Percentiles rank a stretch among this genome's conserved stretches.
Conservation (phyloP, 2,797 vertebrate species). For the Pipistrellus pygmaeus region DNA sequence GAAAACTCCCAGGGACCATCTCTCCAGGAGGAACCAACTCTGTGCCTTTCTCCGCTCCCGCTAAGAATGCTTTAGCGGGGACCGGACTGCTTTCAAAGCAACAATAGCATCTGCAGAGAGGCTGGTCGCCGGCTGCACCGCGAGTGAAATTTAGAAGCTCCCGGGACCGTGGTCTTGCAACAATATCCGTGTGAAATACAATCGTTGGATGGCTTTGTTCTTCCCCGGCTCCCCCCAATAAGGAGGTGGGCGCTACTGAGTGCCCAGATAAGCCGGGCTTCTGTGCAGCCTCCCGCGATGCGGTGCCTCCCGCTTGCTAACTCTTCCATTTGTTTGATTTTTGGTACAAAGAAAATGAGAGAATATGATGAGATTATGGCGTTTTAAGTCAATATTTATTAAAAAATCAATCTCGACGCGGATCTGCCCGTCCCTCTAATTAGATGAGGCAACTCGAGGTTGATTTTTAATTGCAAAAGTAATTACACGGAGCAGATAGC, state of each 20-base stretch:
- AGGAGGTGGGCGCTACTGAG: constrained; percentile 88
- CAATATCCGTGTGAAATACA: constrained; percentile 83
- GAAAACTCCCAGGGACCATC: background rate
- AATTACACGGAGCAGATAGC: constrained; percentile 99
- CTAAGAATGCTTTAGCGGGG: constrained; percentile 50
- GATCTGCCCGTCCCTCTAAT: constrained; percentile 99
- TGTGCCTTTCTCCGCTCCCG: constrained; percentile 50
- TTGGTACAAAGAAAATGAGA: constrained; percentile 96
- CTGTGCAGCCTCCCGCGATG: constrained; percentile 73
- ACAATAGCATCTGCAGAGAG: constrained; percentile 67
- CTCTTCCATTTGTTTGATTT: constrained; percentile 93
- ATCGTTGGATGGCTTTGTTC: constrained; percentile 86
- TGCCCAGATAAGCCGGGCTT: constrained; percentile 93
- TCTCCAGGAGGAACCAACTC: background rate
- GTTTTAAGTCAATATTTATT: constrained; percentile 99
- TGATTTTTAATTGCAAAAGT: constrained; percentile 99
- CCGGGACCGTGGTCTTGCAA: constrained; percentile 78
- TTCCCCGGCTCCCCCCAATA: constrained; percentile 80
- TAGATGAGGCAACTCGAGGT: constrained; percentile 99
- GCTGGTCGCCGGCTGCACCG: constrained; percentile 41
- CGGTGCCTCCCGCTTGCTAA: constrained; percentile 88
- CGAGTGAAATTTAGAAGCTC: constrained; percentile 75
- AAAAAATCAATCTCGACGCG: constrained; percentile 99
- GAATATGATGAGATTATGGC: constrained; percentile 98
- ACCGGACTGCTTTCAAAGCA: constrained; percentile 50